phyloP scores from a whole-genome alignment of 2,888 invertebrate genomes.

The Arctia plantaginis region DNA sequence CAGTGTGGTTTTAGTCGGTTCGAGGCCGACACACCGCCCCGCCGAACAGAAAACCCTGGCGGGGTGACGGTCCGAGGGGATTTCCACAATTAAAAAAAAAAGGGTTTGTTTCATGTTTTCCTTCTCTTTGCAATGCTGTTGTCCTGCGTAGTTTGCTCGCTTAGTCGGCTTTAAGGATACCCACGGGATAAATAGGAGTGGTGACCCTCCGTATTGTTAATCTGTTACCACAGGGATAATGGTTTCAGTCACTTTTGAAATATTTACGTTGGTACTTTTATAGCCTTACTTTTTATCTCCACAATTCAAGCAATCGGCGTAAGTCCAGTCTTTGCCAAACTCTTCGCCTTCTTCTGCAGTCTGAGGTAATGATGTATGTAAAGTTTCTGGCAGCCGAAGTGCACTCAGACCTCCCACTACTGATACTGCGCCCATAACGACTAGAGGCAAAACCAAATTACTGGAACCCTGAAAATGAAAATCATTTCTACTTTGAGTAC shows the following conservation, averaged over 20 bases:
- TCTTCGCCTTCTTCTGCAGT: conserved; percentile 95
- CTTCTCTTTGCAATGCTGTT: too few species aligned
- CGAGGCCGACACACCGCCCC: too few species aligned
- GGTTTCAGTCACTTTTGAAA: neutral
- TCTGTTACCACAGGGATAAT: too few species aligned
- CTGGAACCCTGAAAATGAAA: conserved; percentile 90
- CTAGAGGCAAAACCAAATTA: conserved; percentile 92
- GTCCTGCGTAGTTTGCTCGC: too few species aligned
- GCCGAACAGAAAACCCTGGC: too few species aligned
- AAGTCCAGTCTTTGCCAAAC: conserved; percentile 93
- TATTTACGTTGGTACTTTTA: neutral
- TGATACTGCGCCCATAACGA: conserved; percentile 94
- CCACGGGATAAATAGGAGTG: too few species aligned
- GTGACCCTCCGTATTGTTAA: too few species aligned
- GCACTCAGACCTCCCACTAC: conserved; percentile 93
- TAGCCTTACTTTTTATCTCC: conserved; percentile 87
- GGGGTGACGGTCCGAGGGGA: too few species aligned
- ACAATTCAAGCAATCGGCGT: conserved; percentile 91
- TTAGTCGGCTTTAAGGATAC: too few species aligned
- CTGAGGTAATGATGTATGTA: conserved; percentile 93
- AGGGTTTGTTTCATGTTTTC: too few species aligned
- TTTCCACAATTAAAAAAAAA: too few species aligned
- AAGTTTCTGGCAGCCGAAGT: conserved; percentile 93
- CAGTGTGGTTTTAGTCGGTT: too few species aligned
- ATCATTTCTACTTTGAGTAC: neutral